phyloP scores from a whole-genome alignment of 2,797 vertebrate species.

The Lacerta viridis region DNA sequence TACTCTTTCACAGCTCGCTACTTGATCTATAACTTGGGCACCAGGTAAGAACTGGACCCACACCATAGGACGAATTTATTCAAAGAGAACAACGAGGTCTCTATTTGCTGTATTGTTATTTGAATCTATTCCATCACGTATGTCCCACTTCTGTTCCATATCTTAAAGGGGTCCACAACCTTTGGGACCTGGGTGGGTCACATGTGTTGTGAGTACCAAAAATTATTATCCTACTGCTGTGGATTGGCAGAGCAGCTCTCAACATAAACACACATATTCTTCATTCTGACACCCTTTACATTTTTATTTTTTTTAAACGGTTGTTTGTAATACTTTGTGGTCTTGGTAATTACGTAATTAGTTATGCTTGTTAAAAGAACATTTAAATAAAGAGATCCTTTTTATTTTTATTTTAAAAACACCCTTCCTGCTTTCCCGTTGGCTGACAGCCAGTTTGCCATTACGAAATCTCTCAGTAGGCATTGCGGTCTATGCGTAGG shows the following conservation, averaged over 20 bases:
- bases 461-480: not conserved
- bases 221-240: not conserved
- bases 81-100: not conserved
- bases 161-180: too few species aligned
- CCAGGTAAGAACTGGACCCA: conserved; percentile 80
- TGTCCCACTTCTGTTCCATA: too few species aligned
- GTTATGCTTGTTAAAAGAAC: not conserved
- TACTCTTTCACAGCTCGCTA: conserved; percentile 89
- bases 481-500: not conserved
- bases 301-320: not conserved
- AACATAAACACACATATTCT: not conserved
- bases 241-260: not conserved
- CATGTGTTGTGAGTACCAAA: too few species aligned
- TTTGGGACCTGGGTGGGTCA: too few species aligned
- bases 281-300: not conserved
- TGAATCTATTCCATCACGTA: too few species aligned
- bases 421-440: not conserved
- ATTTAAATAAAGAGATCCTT: not conserved
- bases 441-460: not conserved
- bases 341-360: not conserved
- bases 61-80: not conserved
- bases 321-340: not conserved
- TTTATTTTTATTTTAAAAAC: not conserved
- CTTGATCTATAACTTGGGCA: conserved; percentile 86
- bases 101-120: not conserved